phyloP scores from a whole-genome alignment of 2,797 vertebrate species.

The Gymnopithys bicolor region DNA sequence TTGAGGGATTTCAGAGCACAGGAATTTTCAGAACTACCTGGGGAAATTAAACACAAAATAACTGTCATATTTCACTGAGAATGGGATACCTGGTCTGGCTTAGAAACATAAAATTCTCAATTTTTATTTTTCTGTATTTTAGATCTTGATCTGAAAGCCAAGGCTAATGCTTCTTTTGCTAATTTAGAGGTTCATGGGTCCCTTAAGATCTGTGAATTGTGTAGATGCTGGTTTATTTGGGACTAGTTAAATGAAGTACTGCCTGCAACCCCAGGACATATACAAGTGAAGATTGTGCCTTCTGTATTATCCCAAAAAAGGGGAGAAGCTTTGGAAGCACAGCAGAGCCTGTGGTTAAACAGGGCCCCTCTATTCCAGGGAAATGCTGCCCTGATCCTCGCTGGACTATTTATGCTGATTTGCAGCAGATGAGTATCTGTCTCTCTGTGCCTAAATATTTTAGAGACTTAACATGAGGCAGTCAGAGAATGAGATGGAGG shows the following conservation, averaged over 20 bases:
- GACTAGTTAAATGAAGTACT: background rate
- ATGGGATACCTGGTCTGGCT: background rate
- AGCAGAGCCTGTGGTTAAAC: background rate
- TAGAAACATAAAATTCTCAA: background rate
- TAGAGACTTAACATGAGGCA: background rate
- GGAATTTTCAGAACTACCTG: constrained; percentile 29
- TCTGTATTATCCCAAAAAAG: background rate
- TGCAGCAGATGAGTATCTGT: background rate
- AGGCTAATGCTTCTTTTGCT: background rate
- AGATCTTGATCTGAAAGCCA: background rate
- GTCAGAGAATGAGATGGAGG: background rate
- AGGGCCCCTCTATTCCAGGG: background rate
- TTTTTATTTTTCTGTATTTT: background rate
- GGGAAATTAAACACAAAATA: constrained; percentile 34
- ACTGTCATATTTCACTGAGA: background rate
- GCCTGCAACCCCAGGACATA: background rate
- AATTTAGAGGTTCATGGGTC: background rate
- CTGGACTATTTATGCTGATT: background rate
- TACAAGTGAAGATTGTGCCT: background rate
- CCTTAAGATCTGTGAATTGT: background rate
- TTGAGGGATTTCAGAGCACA: background rate
- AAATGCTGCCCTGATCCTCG: background rate
- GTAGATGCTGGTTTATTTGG: background rate
- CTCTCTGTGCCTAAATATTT: background rate
- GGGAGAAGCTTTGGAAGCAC: background rate